Conservation (phyloP, 2,888 invertebrate species). For the Macaria liturata region DNA sequence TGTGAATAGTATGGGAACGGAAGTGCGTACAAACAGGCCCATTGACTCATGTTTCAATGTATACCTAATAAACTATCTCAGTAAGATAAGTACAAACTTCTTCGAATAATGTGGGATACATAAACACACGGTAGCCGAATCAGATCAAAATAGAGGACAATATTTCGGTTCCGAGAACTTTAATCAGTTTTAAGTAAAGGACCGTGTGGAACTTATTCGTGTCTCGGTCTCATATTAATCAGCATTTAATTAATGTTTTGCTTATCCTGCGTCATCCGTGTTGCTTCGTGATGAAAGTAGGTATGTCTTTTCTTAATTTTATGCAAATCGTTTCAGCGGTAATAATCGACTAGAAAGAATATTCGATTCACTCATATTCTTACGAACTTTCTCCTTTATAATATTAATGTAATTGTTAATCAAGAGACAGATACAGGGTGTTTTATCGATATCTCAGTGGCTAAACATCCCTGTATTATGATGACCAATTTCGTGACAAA, state of each 20-base stretch:
- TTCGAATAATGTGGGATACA: slow-evolving; percentile 37
- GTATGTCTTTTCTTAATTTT: too few species aligned
- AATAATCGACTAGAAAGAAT: too few species aligned
- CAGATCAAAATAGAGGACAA: slow-evolving; percentile 26
- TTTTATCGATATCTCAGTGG: too few species aligned
- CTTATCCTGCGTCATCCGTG: too few species aligned
- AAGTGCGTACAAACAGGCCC: slow-evolving; percentile 51
- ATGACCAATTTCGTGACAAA: too few species aligned
- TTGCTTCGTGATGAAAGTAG: too few species aligned
- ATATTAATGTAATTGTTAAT: too few species aligned
- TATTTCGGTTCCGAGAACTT: slow-evolving; percentile 30
- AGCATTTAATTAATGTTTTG: background rate
- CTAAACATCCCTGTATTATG: too few species aligned
- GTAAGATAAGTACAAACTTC: slow-evolving; percentile 42
- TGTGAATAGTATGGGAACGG: slow-evolving; percentile 44
- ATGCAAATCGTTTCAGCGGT: too few species aligned
- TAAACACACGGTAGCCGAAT: slow-evolving; percentile 32
- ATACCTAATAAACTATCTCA: slow-evolving; percentile 35
- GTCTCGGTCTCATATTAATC: slow-evolving; percentile 5
- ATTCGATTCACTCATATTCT: too few species aligned
- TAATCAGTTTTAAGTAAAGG: slow-evolving; percentile 6
- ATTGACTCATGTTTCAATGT: slow-evolving; percentile 53
- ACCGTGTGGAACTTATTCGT: slow-evolving; percentile 7
- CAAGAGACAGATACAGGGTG: too few species aligned
- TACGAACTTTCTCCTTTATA: too few species aligned